Base-by-base conservation (phyloP, 1,140 invertebrate genomes). In the Bicyclus anynana region DNA sequence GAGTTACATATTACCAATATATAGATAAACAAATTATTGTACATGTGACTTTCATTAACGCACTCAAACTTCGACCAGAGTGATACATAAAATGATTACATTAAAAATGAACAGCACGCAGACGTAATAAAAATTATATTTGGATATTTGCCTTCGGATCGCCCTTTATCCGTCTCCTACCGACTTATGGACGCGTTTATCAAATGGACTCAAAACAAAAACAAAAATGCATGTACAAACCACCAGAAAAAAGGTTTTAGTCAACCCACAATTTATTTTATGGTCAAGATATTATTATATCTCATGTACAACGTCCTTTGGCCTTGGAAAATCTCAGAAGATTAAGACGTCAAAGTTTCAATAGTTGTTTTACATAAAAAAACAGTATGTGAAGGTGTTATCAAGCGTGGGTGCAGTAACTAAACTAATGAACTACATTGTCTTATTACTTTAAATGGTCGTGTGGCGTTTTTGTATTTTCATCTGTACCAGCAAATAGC, bases 391-490 rank as follows among this genome's bases (percentile, higher is more conserved):
- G 62, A 71, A 73, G 69, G 74, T 74, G 69, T 69, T 29, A 59
- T 53, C 42, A 12, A 53, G 52, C 62, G 78, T 81, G 74, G 78
- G 80, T 54, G 69, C 54, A 55, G 67, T 71, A 67, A 72, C 66
- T 62, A 59, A 77, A 72, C 69, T 84, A 80, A 86, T 80, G 74
- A 81, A 78, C 60, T 64, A 76, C 74, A 84, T 86, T 84, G 80
- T 84, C 73, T 86, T 84, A 82, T 76, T 84, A 66, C 83, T 82
- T 73, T 74, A 86, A 74, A 82, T 74, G 80, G 79, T 23, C 38
- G 62, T 66, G 54, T 68, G 20, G 16, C 48, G 44, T 52, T 58
- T 52, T 59, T 40, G 23, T 77, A 77, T 79, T 84, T 73, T 60
- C 50, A 48, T 54, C 53, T 65, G 60, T 69, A 74, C 69, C 72